Evolutionary conservation across 2,888 invertebrate genomes (phyloP).

Genomic region (Baronia brevicornis): DNA sequence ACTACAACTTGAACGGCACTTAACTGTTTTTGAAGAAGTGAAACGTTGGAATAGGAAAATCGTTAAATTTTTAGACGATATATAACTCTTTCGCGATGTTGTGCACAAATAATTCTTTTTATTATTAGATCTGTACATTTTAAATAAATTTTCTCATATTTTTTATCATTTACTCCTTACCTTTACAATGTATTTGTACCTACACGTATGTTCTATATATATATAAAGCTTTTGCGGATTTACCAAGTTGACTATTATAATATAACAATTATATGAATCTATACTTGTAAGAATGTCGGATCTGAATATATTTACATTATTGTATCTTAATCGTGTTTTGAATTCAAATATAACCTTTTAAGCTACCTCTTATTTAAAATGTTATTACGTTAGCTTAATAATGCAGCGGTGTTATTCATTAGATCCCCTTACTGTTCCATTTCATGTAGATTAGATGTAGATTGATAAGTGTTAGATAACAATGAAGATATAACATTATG

Average conservation of each 20-base stretch:
- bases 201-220: constrained; percentile 24
- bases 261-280: constrained; percentile 42
- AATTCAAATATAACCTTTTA: constrained; percentile 20
- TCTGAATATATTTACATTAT: constrained; percentile 26
- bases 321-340: constrained; percentile 19
- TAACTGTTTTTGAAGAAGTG: constrained; percentile 16
- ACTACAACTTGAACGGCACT: constrained; percentile 5
- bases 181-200: constrained; percentile 46
- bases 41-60: constrained; percentile 22
- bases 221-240: constrained; percentile 67
- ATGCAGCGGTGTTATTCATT: constrained; percentile 32
- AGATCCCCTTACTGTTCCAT: constrained; percentile 53
- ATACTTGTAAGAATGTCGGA: constrained; percentile 35
- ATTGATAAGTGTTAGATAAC: constrained; percentile 58
- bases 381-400: constrained; percentile 27
- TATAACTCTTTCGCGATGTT: constrained; percentile 31
- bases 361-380: constrained; percentile 31
- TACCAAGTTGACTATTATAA: constrained; percentile 72
- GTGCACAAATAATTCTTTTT: constrained; percentile 37
- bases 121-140: constrained; percentile 35
- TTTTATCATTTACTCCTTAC: constrained; percentile 65
- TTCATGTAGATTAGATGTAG: constrained; percentile 53
- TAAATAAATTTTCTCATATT: constrained; percentile 47
- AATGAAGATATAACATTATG: constrained; percentile 35
- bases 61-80: constrained; percentile 28